Evolutionary conservation across 2,113 vertebrate genomes (phyloP), one percentile per base, ranked within the genome.

Genomic region (Antechinus stuartii): DNA sequence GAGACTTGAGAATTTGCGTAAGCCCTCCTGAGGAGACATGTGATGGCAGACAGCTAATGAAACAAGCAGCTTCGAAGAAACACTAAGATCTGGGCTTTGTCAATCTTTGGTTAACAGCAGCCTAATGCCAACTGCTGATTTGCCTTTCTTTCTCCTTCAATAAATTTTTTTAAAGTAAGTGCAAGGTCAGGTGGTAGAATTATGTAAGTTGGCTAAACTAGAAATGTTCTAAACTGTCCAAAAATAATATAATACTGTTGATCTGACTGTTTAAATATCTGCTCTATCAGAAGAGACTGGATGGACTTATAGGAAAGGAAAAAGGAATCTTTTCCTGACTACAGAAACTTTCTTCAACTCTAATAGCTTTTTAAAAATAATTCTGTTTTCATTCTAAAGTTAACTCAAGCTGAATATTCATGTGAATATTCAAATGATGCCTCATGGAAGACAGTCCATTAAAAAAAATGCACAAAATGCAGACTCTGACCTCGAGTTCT

Each of bases 141-240:
- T 47, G 24, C 22, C 42, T 95, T 76, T 7, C 35, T 76, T 76
- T 84, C 35, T 89, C 25, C 54, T 53, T 12, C 46, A 25, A 24
- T 26, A 56, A 91, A 90, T 35, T 42, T 76, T 84, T n/a, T 4
- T 42, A 42, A 84, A 84, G 68, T n/a, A 84, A 84, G 76, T 93
- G 84, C 42, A 24, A 49, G 47, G 52, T 27, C 50, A 93, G 30
- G 56, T 46, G 35, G 50, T 30, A 35, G 54, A 68, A 94, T 54
- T 7, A 50, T 55, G 35, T 57, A 90, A 93, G 47, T 24, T 8
- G 23, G 2, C 54, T 0, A 50, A 2, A 30, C 30, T 52, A 61
- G 84, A 90, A 93, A 94, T 42, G 68, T n/a, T 35, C 54, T 84
- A 96, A 92, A 61, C 30, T 35, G 89, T 19, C 54, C 76, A 12